phyloP scores from a whole-genome alignment of 2,113 vertebrate species.

The Amazona guildingii region DNA sequence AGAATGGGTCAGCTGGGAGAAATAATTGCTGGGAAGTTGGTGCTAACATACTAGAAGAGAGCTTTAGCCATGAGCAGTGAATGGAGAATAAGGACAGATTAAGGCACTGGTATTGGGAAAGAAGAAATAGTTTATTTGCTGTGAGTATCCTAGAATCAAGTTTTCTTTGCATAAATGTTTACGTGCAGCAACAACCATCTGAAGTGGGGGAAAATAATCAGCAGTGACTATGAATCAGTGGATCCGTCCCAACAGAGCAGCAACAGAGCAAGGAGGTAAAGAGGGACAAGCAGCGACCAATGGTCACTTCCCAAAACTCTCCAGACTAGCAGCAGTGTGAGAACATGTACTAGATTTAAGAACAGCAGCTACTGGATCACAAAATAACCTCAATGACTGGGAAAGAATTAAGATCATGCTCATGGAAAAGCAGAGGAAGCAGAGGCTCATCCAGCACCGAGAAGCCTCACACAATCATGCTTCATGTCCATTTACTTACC shows the following conservation, averaged over 20 bases:
- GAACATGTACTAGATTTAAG: neutral
- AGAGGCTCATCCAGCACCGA: neutral
- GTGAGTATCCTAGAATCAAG: neutral
- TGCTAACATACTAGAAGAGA: neutral
- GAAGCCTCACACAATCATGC: neutral
- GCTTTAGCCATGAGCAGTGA: neutral
- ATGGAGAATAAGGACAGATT: neutral
- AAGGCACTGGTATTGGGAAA: neutral
- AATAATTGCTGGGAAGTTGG: slow-evolving; percentile 9
- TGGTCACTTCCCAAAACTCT: neutral
- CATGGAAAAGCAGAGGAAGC: neutral
- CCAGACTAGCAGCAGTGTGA: neutral
- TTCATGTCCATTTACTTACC: slow-evolving; percentile 54
- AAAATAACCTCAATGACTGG: neutral
- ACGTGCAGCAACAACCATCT: neutral
- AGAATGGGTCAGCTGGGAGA: slow-evolving; percentile 49
- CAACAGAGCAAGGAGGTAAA: neutral
- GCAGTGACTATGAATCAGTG: neutral
- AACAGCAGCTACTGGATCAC: neutral
- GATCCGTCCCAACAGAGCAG: neutral
- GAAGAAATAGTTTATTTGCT: neutral
- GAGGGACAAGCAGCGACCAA: neutral
- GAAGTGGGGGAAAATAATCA: neutral
- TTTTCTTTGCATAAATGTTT: neutral
- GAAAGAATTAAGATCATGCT: neutral